Conservation (phyloP, 2,888 invertebrate genomes). For the Serrognathus titanus region DNA sequence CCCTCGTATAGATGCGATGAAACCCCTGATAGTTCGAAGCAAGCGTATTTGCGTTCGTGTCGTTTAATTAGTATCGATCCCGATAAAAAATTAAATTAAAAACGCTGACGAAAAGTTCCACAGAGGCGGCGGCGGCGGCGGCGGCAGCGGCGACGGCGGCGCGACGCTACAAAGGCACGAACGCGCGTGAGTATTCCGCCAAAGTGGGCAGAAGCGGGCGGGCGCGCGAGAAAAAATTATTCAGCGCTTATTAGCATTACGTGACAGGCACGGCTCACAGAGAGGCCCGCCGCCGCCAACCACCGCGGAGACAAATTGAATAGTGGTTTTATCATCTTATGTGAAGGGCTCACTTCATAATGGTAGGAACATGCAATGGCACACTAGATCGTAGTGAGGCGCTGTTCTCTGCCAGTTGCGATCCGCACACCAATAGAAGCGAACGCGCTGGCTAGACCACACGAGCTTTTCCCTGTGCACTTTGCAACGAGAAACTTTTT, state of each 20-base stretch:
- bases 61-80: too few species aligned
- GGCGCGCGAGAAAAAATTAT: neutral
- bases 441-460: constrained; percentile 23
- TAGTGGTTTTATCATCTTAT: neutral
- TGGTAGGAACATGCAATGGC: neutral
- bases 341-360: constrained; percentile 1
- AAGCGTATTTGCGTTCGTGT: too few species aligned
- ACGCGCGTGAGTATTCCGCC: too few species aligned
- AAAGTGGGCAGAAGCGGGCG: neutral
- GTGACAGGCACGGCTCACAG: neutral
- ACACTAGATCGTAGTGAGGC: constrained; percentile 1
- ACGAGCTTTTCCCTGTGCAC: neutral
- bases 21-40: too few species aligned
- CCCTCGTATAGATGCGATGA: too few species aligned
- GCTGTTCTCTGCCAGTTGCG: constrained; percentile 21
- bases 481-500: too few species aligned
- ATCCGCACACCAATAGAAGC: constrained; percentile 29
- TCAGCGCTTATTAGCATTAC: neutral
- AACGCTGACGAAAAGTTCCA: too few species aligned
- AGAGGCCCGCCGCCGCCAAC: neutral
- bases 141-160: too few species aligned
- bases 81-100: too few species aligned
- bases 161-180: too few species aligned
- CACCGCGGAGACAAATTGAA: constrained; percentile 1
- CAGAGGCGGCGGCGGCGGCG: too few species aligned